phyloP scores from a whole-genome alignment of 2,797 vertebrate genomes.

The Salarias fasciatus region DNA sequence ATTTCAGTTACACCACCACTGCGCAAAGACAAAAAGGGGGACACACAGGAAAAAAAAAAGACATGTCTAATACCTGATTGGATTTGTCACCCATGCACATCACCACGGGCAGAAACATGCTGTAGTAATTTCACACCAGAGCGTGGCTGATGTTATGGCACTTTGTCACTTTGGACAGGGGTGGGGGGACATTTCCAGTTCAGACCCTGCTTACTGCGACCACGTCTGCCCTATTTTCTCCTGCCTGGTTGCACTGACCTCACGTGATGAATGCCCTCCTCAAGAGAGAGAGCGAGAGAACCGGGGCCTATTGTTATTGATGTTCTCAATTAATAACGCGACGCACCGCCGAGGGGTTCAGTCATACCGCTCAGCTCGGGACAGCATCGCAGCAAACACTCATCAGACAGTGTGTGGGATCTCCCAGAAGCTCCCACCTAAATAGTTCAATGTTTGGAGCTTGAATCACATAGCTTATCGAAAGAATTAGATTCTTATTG shows the following conservation, averaged over 20 bases:
- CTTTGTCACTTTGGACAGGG: constrained; percentile 63
- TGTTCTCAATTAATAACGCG: constrained; percentile 82
- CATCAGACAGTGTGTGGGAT: constrained; percentile 12
- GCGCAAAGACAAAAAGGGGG: constrained; percentile 32
- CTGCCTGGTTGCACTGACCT: constrained; percentile 72
- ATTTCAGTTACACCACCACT: constrained; percentile 1
- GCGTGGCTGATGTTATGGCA: constrained; percentile 66
- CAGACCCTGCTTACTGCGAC: constrained; percentile 61
- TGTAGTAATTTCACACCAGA: constrained; percentile 73
- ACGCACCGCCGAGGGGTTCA: constrained; percentile 58
- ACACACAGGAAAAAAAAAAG: constrained; percentile 4
- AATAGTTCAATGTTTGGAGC: too few relatives aligned
- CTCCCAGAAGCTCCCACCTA: background rate
- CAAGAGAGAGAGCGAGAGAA: constrained; percentile 56
- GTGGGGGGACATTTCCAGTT: constrained; percentile 66
- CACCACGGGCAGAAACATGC: constrained; percentile 72
- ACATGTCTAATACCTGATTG: constrained; percentile 58
- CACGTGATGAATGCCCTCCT: constrained; percentile 80
- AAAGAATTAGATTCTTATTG: background rate
- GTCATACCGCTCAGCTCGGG: constrained; percentile 22
- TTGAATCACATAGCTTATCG: background rate
- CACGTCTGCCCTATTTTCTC: constrained; percentile 78
- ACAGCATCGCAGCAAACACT: constrained; percentile 32
- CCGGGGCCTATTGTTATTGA: constrained; percentile 79
- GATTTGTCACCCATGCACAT: constrained; percentile 69